Evolutionary conservation across 2,113 vertebrate genomes (phyloP).

Genomic region (Mormyrus lacerda): DNA sequence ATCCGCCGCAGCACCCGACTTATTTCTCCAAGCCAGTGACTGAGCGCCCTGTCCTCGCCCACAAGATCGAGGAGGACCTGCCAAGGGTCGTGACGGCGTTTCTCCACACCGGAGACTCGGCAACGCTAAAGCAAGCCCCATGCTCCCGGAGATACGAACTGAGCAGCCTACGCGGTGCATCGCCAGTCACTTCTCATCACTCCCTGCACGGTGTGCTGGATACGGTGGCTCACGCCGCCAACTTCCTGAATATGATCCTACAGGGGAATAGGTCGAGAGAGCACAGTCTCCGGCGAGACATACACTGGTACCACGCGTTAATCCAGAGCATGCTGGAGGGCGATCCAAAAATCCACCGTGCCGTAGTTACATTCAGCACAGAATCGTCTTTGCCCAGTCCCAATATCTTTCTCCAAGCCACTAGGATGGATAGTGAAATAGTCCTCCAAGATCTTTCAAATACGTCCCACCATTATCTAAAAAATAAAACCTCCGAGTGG

Average conservation of each 20-base stretch:
- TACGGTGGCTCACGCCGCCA: conserved; percentile 81
- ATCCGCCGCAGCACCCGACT: conserved; percentile 55
- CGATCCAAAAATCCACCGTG: conserved; percentile 83
- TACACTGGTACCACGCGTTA: conserved; percentile 87
- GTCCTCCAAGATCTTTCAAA: conserved; percentile 77
- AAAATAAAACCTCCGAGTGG: conserved; percentile 66
- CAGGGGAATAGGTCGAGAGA: conserved; percentile 82
- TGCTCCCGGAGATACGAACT: conserved; percentile 89
- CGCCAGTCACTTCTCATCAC: conserved; percentile 66
- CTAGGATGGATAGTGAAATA: conserved; percentile 69
- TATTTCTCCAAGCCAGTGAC: conserved; percentile 57
- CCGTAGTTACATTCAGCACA: conserved; percentile 75
- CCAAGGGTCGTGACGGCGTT: conserved; percentile 87
- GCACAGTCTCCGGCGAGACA: conserved; percentile 70
- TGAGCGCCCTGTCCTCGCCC: conserved; percentile 72
- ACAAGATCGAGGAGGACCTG: conserved; percentile 80
- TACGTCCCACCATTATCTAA: conserved; percentile 64
- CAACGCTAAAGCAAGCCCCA: conserved; percentile 73
- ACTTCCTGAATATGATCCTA: conserved; percentile 86
- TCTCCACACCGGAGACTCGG: conserved; percentile 85
- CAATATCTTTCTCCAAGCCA: conserved; percentile 85
- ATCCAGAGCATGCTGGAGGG: conserved; percentile 83
- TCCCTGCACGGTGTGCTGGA: conserved; percentile 80
- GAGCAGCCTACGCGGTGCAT: conserved; percentile 65
- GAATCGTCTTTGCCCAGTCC: conserved; percentile 65